Conservation (phyloP, 2,888 invertebrate genomes). For the Apoderus coryli region DNA sequence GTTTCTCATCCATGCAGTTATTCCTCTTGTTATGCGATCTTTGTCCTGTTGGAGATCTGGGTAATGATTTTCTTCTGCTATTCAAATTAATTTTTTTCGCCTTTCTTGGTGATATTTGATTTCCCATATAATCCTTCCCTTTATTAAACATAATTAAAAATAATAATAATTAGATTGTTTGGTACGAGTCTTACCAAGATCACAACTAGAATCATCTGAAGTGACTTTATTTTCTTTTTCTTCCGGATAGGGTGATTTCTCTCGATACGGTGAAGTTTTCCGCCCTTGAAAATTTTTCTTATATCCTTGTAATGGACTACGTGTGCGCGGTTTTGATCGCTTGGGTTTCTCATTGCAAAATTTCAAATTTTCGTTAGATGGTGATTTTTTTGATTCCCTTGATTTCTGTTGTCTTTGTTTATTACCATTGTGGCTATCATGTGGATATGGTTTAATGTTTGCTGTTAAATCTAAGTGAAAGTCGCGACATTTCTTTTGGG, state of each 20-base stretch:
- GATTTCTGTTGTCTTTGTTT: constrained; percentile 15
- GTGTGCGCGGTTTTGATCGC: constrained; percentile 28
- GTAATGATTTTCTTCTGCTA: constrained; percentile 49
- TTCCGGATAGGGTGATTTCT: constrained; percentile 13
- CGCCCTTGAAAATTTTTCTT: constrained; percentile 23
- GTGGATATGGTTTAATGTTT: constrained; percentile 4
- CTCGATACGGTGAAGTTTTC: constrained; percentile 14
- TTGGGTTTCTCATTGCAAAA: constrained; percentile 27
- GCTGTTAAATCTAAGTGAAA: constrained; percentile 58
- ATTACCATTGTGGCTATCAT: too few relatives aligned
- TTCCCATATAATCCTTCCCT: constrained; percentile 15
- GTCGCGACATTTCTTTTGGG: constrained; percentile 48
- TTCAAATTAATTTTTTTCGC: constrained; percentile 48
- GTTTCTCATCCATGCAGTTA: constrained; percentile 26
- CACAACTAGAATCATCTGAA: constrained; percentile 35
- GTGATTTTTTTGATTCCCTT: constrained; percentile 18
- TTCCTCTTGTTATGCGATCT: constrained; percentile 25
- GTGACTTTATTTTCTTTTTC: constrained; percentile 23
- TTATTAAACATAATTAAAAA: too few relatives aligned
- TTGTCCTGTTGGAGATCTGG: constrained; percentile 41
- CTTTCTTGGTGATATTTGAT: constrained; percentile 40
- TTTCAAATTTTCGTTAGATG: constrained; percentile 23
- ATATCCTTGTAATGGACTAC: constrained; percentile 29
- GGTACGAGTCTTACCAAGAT: constrained; percentile 17
- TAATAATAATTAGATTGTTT: too few relatives aligned